Conservation (phyloP, 2,113 vertebrate species). For the Dasypus novemcinctus region DNA sequence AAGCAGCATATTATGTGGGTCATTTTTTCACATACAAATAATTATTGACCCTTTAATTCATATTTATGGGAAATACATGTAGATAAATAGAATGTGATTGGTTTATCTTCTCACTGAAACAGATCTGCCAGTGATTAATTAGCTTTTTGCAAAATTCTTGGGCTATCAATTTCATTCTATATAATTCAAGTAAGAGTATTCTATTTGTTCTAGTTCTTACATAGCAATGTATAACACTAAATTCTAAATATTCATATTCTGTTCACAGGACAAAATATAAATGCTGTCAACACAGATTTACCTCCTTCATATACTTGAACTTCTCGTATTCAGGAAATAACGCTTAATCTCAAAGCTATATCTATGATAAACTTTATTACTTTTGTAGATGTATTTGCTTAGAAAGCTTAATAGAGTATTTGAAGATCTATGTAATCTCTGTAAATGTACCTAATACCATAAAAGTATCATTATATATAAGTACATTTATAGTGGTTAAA, state of each 20-base stretch:
- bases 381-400: constrained; percentile 35
- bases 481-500: constrained; percentile 21
- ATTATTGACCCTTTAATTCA: background rate
- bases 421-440: constrained; percentile 4
- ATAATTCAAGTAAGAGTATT: constrained; percentile 10
- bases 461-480: constrained; percentile 17
- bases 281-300: background rate
- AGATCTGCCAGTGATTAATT: background rate
- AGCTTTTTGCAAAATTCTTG: background rate
- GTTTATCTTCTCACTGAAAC: constrained; percentile 1
- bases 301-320: background rate
- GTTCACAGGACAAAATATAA: background rate
- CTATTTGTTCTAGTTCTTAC: background rate
- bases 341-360: background rate
- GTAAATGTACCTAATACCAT: constrained; percentile 16
- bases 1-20: background rate
- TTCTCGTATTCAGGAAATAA: constrained; percentile 30
- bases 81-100: background rate
- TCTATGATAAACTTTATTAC: background rate
- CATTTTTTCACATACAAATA: constrained; percentile 17
- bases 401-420: constrained; percentile 29
- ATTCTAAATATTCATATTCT: constrained; percentile 29
- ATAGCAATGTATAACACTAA: background rate
- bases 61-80: background rate
- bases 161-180: background rate